phyloP scores from a whole-genome alignment of 2,888 invertebrate species.

The Eristalis intricaria region DNA sequence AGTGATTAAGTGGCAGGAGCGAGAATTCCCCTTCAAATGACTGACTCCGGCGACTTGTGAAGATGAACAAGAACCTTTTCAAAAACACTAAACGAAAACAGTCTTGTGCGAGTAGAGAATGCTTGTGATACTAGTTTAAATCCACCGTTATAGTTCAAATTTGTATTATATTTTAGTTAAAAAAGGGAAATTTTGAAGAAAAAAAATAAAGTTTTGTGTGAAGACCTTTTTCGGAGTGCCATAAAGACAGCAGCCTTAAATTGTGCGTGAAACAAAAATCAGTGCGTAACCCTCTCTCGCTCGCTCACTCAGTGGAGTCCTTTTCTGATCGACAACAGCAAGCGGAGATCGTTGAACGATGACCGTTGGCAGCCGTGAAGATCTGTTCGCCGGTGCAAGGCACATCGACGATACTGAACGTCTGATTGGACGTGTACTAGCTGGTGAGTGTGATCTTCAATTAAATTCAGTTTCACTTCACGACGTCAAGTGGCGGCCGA shows the following conservation, averaged over 20 bases:
- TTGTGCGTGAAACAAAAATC: not conserved
- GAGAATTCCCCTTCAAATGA: constrained; percentile 13
- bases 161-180: constrained; percentile 28
- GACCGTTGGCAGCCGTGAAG: constrained; percentile 81
- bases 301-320: not conserved
- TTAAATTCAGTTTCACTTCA: not conserved
- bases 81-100: constrained; percentile 80
- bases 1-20: not conserved
- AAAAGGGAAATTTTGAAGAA: not conserved
- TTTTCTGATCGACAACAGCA: not conserved
- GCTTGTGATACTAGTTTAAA: constrained; percentile 66
- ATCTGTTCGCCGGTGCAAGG: constrained; percentile 79
- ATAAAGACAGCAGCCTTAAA: not conserved
- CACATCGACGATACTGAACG: constrained; percentile 80
- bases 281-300: not conserved
- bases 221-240: constrained; percentile 6
- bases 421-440: constrained; percentile 80
- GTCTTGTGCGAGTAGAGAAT: constrained; percentile 59
- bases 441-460: constrained; percentile 77
- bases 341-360: constrained; percentile 72
- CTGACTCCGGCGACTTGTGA: constrained; percentile 75
- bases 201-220: constrained; percentile 1
- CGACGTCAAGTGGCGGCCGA: constrained; percentile 27
- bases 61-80: constrained; percentile 80
- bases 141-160: not conserved